phyloP scores from a whole-genome alignment of 2,797 vertebrate species.

The Molossus molossus region DNA sequence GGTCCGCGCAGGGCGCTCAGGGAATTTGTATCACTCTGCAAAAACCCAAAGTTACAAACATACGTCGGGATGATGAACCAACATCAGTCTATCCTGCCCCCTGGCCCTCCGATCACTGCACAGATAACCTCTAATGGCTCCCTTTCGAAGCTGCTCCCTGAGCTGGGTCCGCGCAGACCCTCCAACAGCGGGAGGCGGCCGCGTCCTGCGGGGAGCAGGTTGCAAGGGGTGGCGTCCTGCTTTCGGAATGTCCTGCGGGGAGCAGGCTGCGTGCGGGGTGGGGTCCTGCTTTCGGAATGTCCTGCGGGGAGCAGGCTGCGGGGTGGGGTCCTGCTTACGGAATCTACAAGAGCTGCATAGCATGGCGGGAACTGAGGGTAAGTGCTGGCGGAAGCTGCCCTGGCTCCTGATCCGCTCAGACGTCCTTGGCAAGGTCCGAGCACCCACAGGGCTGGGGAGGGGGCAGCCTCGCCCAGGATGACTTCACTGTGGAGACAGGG shows the following conservation, averaged over 20 bases:
- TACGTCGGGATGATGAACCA: neutral
- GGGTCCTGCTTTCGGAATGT: neutral
- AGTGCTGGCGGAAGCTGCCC: neutral
- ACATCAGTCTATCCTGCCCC: fast-evolving
- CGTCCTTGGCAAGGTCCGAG: neutral
- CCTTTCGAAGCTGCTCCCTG: too few relatives aligned
- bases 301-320: too few relatives aligned
- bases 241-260: neutral
- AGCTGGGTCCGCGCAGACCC: neutral
- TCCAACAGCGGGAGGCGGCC: fast-evolving
- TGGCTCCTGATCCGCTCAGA: neutral
- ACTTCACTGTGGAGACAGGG: conserved; percentile 77
- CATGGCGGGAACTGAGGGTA: neutral
- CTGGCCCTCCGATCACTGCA: fast-evolving
- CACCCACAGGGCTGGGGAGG: neutral
- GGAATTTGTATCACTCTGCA: neutral
- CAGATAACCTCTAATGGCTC: too few relatives aligned
- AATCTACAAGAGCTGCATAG: neutral
- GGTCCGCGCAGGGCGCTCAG: neutral
- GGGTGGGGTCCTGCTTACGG: neutral
- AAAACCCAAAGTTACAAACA: neutral
- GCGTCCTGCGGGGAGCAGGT: neutral
- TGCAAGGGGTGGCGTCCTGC: too few relatives aligned
- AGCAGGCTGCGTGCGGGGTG: too few relatives aligned
- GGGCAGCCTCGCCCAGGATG: neutral